Conservation (phyloP, 2,113 vertebrate species). For the Datnioides undecimradiatus region DNA sequence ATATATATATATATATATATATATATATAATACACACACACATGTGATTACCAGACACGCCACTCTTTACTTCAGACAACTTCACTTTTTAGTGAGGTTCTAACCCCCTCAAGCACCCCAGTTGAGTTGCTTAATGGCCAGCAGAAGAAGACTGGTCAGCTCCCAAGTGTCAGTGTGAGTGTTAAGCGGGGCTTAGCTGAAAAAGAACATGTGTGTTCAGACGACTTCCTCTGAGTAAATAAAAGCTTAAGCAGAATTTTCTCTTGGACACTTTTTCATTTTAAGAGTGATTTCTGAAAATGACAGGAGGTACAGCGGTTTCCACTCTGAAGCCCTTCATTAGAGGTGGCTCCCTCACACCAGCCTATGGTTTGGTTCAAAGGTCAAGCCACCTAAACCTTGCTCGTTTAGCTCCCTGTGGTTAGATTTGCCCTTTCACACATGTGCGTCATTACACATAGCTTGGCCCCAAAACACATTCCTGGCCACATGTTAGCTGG, state of each 20-base stretch:
- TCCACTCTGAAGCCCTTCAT: conserved; percentile 70
- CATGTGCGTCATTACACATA: conserved; percentile 76
- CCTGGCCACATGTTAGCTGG: conserved; percentile 68
- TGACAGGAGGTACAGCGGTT: conserved; percentile 56
- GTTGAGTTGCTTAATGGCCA: conserved; percentile 14
- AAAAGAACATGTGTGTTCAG: conserved; percentile 41
- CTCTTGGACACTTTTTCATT: conserved; percentile 60
- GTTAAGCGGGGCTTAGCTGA: conserved; percentile 36
- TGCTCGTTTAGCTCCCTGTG: conserved; percentile 63
- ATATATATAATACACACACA: too few species aligned
- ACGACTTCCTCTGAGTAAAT: conserved; percentile 42
- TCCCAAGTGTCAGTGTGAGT: conserved; percentile 31
- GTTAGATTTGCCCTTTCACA: conserved; percentile 72
- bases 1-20: too few species aligned
- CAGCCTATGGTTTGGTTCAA: conserved; percentile 70
- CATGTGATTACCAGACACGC: too few species aligned
- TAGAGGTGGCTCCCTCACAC: conserved; percentile 68
- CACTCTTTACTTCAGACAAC: not conserved
- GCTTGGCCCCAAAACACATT: conserved; percentile 68
- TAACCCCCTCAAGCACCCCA: not conserved
- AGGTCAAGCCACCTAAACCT: conserved; percentile 74
- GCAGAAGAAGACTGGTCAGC: conserved; percentile 23
- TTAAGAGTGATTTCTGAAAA: conserved; percentile 66
- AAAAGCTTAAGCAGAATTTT: conserved; percentile 43
- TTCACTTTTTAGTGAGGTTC: not conserved